Base-by-base conservation (phyloP, 2,113 vertebrate genomes). In the Sorex araneus region DNA sequence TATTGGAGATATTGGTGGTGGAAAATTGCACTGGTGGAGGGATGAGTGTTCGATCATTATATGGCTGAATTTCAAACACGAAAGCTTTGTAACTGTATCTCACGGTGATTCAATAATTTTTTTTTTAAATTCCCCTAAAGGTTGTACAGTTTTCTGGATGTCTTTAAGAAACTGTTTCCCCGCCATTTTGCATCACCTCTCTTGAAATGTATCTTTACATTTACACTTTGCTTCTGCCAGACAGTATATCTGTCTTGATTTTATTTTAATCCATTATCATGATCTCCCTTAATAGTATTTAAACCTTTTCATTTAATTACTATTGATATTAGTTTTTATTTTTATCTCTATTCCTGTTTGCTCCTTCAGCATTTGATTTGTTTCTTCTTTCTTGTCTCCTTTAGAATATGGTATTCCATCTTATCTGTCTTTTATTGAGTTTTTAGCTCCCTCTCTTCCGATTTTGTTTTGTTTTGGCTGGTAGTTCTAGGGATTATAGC, bases 271-370 rank as follows among this genome's bases (percentile, higher is more conserved):
- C 43, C 36, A 28, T 73, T 79, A 28, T 79, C n/a, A 70, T 4
- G 47, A 1, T 74, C n/a, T 78, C n/a, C 90, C 80, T 84, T 36
- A 32, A 36, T 47, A 73, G 23, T 67, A 36, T 91, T 95, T 76
- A 87, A 63, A 69, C 60, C n/a, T 81, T 90, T 93, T n/a, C 13
- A 60, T 45, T 76, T 85, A 57, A 36, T 92, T 69, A 76, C 66
- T 50, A 27, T 30, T 63, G 34, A 70, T 83, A 43, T 73, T 63
- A 90, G 7, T 7, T 71, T 32, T 54, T 66, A 67, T 5, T 40
- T 19, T 84, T 15, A 79, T 10, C 18, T 40, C 28, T 84, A 50
- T 74, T 84, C 12, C 23, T 36, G 2, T 81, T 86, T 80, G 23
- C 87, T 76, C 7, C n/a, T 19, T 57, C 32, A 69, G 18, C 43